Evolutionary conservation across 2,113 vertebrate genomes (phyloP).

Genomic region (Chelonoidis abingdonii): DNA sequence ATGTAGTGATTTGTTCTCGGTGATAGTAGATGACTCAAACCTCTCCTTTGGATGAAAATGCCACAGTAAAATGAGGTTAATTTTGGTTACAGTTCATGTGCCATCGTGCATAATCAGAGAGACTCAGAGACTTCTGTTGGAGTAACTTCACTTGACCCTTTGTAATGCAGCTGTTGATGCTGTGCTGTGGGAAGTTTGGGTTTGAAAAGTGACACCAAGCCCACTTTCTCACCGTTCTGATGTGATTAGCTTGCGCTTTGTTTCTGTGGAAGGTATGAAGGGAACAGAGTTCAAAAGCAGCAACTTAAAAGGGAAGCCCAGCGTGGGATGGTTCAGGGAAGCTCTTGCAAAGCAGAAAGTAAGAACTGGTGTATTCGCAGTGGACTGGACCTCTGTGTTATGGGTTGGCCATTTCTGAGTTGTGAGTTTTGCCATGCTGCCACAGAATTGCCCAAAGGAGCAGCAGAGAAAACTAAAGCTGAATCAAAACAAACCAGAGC

Average conservation of each 20-base stretch:
- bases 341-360: neutral
- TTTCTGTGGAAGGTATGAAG: neutral
- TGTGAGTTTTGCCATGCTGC: neutral
- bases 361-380: neutral
- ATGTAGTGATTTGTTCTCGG: fast-evolving
- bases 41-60: neutral
- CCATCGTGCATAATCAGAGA: neutral
- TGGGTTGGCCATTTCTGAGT: neutral
- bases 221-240: neutral
- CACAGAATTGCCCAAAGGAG: neutral
- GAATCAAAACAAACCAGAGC: neutral
- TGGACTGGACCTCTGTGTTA: neutral
- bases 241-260: neutral
- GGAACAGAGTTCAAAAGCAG: neutral
- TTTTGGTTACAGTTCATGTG: neutral
- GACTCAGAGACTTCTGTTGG: neutral
- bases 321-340: neutral
- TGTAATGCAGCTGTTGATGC: neutral
- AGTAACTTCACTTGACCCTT: neutral
- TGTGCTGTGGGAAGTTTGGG: neutral
- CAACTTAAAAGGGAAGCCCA: neutral
- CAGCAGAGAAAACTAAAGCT: neutral
- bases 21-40: neutral
- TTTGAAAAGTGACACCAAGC: neutral
- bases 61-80: neutral